Conservation (phyloP, 2,113 vertebrate genomes). For the Ophthalmolycus amberensis region DNA sequence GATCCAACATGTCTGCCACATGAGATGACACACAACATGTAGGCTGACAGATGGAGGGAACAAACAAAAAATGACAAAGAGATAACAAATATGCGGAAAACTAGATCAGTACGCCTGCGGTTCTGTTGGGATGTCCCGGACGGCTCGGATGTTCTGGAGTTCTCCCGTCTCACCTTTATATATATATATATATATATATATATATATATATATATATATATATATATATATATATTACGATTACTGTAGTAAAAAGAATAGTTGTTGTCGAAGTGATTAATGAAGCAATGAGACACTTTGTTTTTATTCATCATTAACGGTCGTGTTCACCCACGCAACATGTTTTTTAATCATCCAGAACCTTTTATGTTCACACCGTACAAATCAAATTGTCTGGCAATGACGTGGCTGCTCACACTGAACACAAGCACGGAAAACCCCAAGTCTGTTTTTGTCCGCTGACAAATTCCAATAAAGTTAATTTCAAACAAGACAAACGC, state of each 20-base stretch:
- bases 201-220: too few species aligned
- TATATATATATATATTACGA: too few species aligned
- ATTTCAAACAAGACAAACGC: too few species aligned
- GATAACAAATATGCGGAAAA: neutral
- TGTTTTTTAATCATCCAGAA: neutral
- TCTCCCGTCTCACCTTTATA: neutral
- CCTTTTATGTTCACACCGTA: too few species aligned
- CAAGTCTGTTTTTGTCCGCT: too few species aligned
- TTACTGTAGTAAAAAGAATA: neutral
- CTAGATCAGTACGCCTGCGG: neutral
- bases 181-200: too few species aligned
- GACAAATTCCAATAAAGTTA: too few species aligned
- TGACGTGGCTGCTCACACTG: neutral
- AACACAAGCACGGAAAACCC: neutral
- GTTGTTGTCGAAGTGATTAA: too few species aligned
- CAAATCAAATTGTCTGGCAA: neutral
- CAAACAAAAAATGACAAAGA: too few species aligned
- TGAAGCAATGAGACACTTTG: too few species aligned
- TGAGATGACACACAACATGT: conserved; percentile 31
- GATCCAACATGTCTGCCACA: conserved; percentile 57
- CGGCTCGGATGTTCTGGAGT: neutral
- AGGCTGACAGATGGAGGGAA: conserved; percentile 27
- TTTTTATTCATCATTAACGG: neutral
- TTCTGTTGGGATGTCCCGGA: neutral
- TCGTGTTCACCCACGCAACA: too few species aligned